Conservation (phyloP, 1,140 invertebrate genomes). For the Drosophila obscura region DNA sequence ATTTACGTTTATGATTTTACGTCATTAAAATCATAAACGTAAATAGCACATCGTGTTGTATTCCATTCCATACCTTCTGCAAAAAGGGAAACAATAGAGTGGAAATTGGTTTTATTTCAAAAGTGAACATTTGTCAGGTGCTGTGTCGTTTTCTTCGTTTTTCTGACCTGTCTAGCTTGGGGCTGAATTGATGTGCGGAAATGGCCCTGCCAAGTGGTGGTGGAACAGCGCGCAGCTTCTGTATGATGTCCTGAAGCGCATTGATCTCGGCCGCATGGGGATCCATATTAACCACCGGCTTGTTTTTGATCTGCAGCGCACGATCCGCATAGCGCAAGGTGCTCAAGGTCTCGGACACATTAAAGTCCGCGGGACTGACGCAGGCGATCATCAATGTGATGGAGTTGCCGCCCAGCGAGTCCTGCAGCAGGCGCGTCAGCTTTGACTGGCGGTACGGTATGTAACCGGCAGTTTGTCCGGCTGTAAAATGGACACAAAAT, state of each 20-base stretch:
- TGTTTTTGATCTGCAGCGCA: slow-evolving; percentile 95
- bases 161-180: slow-evolving; percentile 35
- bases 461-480: slow-evolving; percentile 86
- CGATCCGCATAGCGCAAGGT: slow-evolving; percentile 96
- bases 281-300: slow-evolving; percentile 95
- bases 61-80: slow-evolving; percentile 47
- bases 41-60: no score
- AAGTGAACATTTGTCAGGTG: not conserved
- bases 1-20: no score
- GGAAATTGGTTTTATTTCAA: not conserved
- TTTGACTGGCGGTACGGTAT: slow-evolving; percentile 96
- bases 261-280: slow-evolving; percentile 89
- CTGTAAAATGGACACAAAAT: slow-evolving; percentile 21
- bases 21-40: no score
- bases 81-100: slow-evolving; percentile 11
- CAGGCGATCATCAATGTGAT: slow-evolving; percentile 97
- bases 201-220: not conserved
- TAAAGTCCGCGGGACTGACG: slow-evolving; percentile 95
- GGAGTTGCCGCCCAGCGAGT: slow-evolving; percentile 96
- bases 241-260: slow-evolving; percentile 87
- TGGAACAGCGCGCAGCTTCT: slow-evolving; percentile 85
- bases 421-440: slow-evolving; percentile 95
- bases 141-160: not conserved
- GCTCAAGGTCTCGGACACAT: slow-evolving; percentile 94
- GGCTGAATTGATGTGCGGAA: not conserved